A percentile compares a stretch with the other conserved stretches of the same genome.
phyloP scores from a whole-genome alignment of 2,888 invertebrate genomes.

The Limnephilus auricula region DNA sequence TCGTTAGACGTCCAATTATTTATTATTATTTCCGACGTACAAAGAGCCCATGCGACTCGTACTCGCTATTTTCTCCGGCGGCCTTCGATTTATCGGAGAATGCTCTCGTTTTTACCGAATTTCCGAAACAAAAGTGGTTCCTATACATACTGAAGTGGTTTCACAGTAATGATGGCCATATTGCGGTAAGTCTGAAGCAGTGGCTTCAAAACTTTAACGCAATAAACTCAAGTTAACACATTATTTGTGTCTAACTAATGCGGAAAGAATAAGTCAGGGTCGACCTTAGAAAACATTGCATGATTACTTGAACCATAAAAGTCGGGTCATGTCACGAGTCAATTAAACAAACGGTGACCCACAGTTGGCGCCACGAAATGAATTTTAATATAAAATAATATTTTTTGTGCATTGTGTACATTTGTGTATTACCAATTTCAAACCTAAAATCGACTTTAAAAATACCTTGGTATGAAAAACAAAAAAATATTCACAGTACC shows the following conservation, averaged over 20 bases:
- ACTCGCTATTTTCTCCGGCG: conserved; percentile 29
- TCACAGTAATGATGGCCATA: conserved; percentile 22
- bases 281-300: too few species aligned
- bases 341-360: too few species aligned
- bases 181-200: not conserved
- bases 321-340: too few species aligned
- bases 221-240: not conserved
- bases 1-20: conserved; percentile 22
- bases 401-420: too few species aligned
- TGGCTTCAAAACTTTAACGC: not conserved
- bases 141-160: conserved; percentile 14
- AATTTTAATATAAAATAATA: too few species aligned
- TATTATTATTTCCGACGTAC: conserved; percentile 10
- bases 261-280: not conserved
- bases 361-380: too few species aligned
- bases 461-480: too few species aligned
- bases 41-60: not conserved
- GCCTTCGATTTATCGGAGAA: conserved; percentile 52
- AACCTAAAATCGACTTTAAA: too few species aligned
- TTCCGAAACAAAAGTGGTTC: conserved; percentile 57
- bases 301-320: too few species aligned
- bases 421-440: too few species aligned
- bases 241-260: not conserved
- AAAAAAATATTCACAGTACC: too few species aligned
- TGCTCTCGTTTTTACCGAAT: conserved; percentile 60